Evolutionary conservation across 2,113 vertebrate species (phyloP), one percentile per base, ranked within the genome.

Genomic region (Ictalurus furcatus): DNA sequence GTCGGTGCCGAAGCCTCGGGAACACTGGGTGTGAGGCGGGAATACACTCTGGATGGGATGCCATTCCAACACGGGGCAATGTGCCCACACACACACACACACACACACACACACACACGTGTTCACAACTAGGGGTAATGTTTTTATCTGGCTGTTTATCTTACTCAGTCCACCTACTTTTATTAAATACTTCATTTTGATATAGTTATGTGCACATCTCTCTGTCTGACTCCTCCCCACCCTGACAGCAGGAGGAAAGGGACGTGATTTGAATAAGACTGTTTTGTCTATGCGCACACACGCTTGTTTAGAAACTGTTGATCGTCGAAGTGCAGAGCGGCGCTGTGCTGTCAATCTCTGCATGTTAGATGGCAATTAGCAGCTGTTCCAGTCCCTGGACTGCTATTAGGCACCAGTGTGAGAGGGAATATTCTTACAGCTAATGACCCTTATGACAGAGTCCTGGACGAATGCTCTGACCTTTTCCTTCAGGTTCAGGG

Each of bases 351-450:
- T 85, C 65, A 37, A 81, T 84, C 89, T 91, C 52, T 59, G 87
- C 69, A 40, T 81, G 85, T 92, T 85, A 73, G 54, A 48, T 17
- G 90, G 88, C 92, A 92, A 92, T 93, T 92, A 89, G 88, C 90
- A 59, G 23, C 28, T 56, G 34, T 90, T 76, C 40, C 16, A 12
- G 30, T 23, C 52, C 17, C 79, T 19, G 54, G 21, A 34, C 28
- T 30, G 56, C 16, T 59, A 59, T 59, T 59, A 59, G 56, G 80
- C 28, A 6, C 59, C 80, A 13, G 56, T 82, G 80, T 21, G 44
- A 87, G 61, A 88, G 86, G 25, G 13, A 85, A 61, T 52, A 74
- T 44, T 37, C 59, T 34, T 12, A 23, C 65, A 52, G 81, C 88
- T 67, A 48, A 85, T 76, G 87, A 80, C 23, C 88, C 82, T 87